Evolutionary conservation across 2,113 vertebrate genomes (phyloP), one percentile per base, ranked within the genome.

Genomic region (Micromys minutus): DNA sequence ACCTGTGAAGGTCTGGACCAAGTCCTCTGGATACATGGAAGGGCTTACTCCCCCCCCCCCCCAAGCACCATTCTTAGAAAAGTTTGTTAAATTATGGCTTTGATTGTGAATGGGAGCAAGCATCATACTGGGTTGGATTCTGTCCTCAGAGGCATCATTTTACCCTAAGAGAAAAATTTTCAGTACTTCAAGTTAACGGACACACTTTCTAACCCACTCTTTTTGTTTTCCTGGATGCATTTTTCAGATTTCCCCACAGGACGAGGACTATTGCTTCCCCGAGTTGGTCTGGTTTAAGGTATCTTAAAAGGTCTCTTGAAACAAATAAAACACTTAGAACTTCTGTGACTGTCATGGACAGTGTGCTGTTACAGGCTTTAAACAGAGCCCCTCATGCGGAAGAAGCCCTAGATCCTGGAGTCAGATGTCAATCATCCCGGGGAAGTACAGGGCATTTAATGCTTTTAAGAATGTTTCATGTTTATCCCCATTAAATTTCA

Each of bases 401-500:
- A 61, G 63, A 77, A 15, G 1, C 50, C 5, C 39, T 31, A 0
- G 7, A n/a, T 21, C 3, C 16, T 22, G 16, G 61, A 91, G 81
- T 75, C n/a, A 36, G 50, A 74, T 50, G 45, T 76, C 57, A 55
- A 15, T 39, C 94, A 50, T 31, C 47, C 10, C 81, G 61, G 39
- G 57, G 80, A 80, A 61, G 7, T n/a, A n/a, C 13, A 26, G 55
- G 39, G 65, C 87, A 91, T 95, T 93, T 93, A 50, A 39, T 92
- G 52, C 80, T 93, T 88, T 93, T 93, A 80, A 90, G 59, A 90
- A 55, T 0, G 22, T 85, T 65, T 90, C 57, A 67, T 79, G 39
- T 94, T 93, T 95, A 96, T 95, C 85, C 80, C 88, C 96, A 94
- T 95, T 95, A 93, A 94, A 95, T 88, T 90, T 86, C 90, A 90